Conservation (phyloP, 2,888 invertebrate genomes). For the Pediacus dermestoides region DNA sequence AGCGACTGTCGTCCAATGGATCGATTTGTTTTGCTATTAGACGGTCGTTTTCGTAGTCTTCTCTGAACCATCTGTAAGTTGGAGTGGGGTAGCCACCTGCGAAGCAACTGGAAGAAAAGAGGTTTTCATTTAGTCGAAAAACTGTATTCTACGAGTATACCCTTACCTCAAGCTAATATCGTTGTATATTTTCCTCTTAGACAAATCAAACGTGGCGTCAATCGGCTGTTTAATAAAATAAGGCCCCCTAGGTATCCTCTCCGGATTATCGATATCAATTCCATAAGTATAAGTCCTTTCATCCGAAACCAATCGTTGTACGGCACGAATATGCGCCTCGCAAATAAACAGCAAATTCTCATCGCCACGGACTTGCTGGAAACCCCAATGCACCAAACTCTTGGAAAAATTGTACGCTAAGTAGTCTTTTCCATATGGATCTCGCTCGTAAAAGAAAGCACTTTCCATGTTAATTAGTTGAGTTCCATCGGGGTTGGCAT, state of each 20-base stretch:
- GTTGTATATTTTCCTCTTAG: conserved; percentile 64
- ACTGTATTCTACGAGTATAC: no score
- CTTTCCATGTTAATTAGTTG: conserved; percentile 75
- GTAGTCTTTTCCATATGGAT: conserved; percentile 63
- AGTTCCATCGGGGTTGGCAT: conserved; percentile 84
- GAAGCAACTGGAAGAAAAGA: conserved; percentile 58
- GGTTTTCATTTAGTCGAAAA: no score
- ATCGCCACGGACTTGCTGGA: conserved; percentile 74
- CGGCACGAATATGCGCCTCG: conserved; percentile 73
- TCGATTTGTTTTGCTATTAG: conserved; percentile 71
- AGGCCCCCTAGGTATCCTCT: conserved; percentile 82
- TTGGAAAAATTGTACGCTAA: conserved; percentile 75
- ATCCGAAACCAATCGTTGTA: conserved; percentile 69
- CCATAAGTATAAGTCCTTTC: conserved; percentile 84
- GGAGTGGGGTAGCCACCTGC: conserved; percentile 89
- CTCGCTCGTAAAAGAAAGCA: conserved; percentile 69
- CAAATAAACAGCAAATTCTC: conserved; percentile 81
- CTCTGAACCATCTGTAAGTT: conserved; percentile 84
- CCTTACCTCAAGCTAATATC: conserved; percentile 66
- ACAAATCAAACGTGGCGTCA: conserved; percentile 79
- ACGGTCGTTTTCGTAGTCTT: conserved; percentile 78
- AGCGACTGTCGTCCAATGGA: conserved; percentile 69
- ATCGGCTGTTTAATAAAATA: conserved; percentile 82
- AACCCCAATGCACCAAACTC: conserved; percentile 75
- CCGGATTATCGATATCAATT: conserved; percentile 73